A percentile compares a stretch with the other conserved stretches of the same genome.
Evolutionary conservation across 2,797 vertebrate genomes (phyloP).

Genomic region (Tenualosa ilisha): DNA sequence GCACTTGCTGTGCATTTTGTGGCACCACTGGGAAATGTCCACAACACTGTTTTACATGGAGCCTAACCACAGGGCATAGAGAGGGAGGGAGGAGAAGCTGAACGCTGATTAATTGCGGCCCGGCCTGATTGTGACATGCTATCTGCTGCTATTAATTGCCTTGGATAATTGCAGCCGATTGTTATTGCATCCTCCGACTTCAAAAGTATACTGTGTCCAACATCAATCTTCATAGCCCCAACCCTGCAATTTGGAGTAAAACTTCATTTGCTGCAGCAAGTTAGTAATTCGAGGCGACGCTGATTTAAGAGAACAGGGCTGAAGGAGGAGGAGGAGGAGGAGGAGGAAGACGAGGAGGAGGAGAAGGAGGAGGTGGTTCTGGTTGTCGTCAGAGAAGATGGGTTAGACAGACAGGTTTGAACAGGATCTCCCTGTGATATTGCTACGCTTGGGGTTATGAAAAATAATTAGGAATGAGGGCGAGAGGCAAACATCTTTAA

Average conservation of each 20-base stretch:
- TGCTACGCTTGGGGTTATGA: slow-evolving; percentile 82
- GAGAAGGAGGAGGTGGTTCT: slow-evolving; percentile 54
- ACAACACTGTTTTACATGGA: slow-evolving; percentile 92
- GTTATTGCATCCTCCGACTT: slow-evolving; percentile 91
- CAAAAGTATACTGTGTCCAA: slow-evolving; percentile 79
- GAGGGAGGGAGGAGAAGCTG: slow-evolving; percentile 63
- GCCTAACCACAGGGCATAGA: slow-evolving; percentile 87
- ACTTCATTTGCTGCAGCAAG: slow-evolving; percentile 83
- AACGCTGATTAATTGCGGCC: slow-evolving; percentile 91
- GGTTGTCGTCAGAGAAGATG: slow-evolving; percentile 62
- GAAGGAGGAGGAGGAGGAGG: slow-evolving; percentile 50
- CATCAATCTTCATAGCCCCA: slow-evolving; percentile 88
- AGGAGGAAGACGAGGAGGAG: slow-evolving; percentile 49
- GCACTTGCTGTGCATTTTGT: slow-evolving; percentile 86
- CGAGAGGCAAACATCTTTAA: slow-evolving; percentile 47
- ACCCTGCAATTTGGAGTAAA: slow-evolving; percentile 83
- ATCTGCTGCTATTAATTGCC: slow-evolving; percentile 94
- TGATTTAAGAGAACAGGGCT: slow-evolving; percentile 55
- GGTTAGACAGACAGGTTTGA: slow-evolving; percentile 68
- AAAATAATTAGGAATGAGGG: slow-evolving; percentile 80
- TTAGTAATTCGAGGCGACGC: slow-evolving; percentile 58
- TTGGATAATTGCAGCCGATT: slow-evolving; percentile 93
- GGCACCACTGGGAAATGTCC: slow-evolving; percentile 91
- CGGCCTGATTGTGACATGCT: slow-evolving; percentile 89
- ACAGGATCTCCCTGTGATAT: slow-evolving; percentile 72